A percentile compares a stretch with the other conserved stretches of the same genome.
Evolutionary conservation across 2,113 vertebrate genomes (phyloP).

Genomic region (Nothocercus nigrocapillus): DNA sequence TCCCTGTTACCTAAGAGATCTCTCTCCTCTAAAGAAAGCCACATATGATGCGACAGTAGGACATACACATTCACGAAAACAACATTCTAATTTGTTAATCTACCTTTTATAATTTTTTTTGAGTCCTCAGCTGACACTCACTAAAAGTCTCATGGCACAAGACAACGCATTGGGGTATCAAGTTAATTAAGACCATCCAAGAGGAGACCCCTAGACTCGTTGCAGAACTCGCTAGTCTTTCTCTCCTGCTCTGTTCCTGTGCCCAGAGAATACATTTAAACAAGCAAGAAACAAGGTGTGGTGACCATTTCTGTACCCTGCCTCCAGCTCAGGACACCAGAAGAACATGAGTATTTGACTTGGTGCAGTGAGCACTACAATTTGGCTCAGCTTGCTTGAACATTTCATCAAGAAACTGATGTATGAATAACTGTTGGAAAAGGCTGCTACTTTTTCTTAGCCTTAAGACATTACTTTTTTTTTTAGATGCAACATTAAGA

Average conservation of each 20-base stretch:
- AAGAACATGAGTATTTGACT: neutral
- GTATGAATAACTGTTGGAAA: neutral
- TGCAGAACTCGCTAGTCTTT: neutral
- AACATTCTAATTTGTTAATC: neutral
- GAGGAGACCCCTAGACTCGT: too few relatives aligned
- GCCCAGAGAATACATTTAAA: neutral
- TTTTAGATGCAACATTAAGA: neutral
- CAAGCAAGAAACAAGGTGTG: too few relatives aligned
- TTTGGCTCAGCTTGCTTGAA: neutral
- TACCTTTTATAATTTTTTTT: neutral
- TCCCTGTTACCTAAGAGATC: fast-evolving
- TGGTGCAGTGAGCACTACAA: neutral
- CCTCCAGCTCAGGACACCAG: neutral
- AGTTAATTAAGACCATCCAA: neutral
- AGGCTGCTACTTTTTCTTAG: neutral
- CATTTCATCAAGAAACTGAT: neutral
- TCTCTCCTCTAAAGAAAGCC: neutral
- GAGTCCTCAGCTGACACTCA: neutral
- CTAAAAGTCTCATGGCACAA: neutral
- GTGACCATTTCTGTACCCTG: neutral
- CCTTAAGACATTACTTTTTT: neutral
- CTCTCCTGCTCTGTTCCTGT: neutral
- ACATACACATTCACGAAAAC: neutral
- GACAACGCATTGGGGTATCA: neutral
- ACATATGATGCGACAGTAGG: neutral